A percentile compares a stretch with the other conserved stretches of the same genome.
Evolutionary conservation across 1,140 invertebrate species (phyloP).

Genomic region (Paraescarpia echinospica): DNA sequence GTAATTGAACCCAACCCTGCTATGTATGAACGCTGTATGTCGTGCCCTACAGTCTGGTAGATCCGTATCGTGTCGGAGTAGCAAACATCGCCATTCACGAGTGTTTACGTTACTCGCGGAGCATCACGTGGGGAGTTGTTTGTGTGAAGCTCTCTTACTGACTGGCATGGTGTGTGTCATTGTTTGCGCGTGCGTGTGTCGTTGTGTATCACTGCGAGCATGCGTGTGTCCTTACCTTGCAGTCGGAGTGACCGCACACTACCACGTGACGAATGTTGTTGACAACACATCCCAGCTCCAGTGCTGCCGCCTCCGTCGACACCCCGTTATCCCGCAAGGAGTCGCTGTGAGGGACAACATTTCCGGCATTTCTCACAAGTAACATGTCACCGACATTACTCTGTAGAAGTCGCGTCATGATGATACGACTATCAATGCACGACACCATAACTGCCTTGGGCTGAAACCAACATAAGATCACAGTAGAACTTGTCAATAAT

Average conservation of each 20-base stretch:
- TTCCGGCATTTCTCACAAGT: slow-evolving; percentile 90
- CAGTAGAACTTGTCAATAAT: not conserved
- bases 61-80: too few relatives aligned
- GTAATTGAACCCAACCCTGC: too few relatives aligned
- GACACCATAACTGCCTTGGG: slow-evolving; percentile 95
- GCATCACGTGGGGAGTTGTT: too few relatives aligned
- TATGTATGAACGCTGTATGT: too few relatives aligned
- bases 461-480: slow-evolving; percentile 59
- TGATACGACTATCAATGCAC: slow-evolving; percentile 96
- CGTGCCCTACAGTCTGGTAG: too few relatives aligned
- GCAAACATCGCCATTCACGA: too few relatives aligned
- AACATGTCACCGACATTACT: slow-evolving; percentile 97
- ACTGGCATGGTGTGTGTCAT: too few relatives aligned
- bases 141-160: too few relatives aligned
- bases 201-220: too few relatives aligned
- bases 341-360: slow-evolving; percentile 45
- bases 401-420: slow-evolving; percentile 91
- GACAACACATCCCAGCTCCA: slow-evolving; percentile 91
- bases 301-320: slow-evolving; percentile 87
- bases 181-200: not conserved
- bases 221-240: slow-evolving; percentile 67
- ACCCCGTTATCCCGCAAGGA: slow-evolving; percentile 43
- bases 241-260: slow-evolving; percentile 95
- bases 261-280: slow-evolving; percentile 91
- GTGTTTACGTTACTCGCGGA: too few relatives aligned